Evolutionary conservation across 2,113 vertebrate genomes (phyloP).

Genomic region (Dromiciops gliroides): DNA sequence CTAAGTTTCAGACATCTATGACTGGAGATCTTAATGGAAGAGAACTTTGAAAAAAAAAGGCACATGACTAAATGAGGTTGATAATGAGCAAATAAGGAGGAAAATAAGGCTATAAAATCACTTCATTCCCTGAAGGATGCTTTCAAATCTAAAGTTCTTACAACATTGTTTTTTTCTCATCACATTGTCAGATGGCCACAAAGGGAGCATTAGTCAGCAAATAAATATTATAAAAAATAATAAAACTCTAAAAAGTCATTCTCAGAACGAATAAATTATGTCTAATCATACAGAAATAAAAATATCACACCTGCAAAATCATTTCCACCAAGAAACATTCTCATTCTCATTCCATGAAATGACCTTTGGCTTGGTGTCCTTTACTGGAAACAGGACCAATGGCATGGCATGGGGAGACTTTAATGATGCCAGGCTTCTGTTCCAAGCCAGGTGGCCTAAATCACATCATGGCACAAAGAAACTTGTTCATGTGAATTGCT

Average conservation of each 20-base stretch:
- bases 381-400: not conserved
- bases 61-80: not conserved
- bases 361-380: not conserved
- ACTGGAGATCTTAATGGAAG: not conserved
- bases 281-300: not conserved
- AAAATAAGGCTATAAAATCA: not conserved
- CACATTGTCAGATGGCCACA: not conserved
- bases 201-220: not conserved
- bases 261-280: not conserved
- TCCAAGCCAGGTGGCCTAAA: not conserved
- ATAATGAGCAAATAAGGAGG: not conserved
- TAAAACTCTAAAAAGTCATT: not conserved
- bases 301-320: not conserved
- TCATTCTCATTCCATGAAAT: not conserved
- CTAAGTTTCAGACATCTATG: not conserved
- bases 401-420: not conserved
- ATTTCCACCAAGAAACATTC: not conserved
- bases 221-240: not conserved
- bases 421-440: not conserved
- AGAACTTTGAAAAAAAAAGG: not conserved
- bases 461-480: not conserved
- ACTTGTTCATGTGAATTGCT: not conserved
- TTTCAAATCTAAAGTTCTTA: slow-evolving; percentile 2
- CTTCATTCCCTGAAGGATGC: not conserved
- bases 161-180: not conserved